phyloP scores from a whole-genome alignment of 1,140 invertebrate genomes.

The Leptopilina boulardi region DNA sequence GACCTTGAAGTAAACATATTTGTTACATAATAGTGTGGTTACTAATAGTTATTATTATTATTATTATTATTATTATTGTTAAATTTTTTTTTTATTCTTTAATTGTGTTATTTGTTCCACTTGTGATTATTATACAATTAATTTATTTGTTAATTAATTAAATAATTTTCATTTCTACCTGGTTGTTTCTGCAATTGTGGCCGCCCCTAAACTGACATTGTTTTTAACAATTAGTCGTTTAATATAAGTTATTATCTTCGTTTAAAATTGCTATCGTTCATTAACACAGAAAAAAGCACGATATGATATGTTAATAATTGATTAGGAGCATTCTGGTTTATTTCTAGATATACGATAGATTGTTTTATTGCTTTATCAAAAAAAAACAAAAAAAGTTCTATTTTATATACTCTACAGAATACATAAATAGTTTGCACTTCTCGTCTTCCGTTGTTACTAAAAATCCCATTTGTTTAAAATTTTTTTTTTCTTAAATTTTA shows the following conservation, averaged over 20 bases:
- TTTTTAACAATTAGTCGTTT: background rate
- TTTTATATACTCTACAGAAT: background rate
- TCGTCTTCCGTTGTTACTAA: no score
- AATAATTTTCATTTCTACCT: background rate
- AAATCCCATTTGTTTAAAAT: no score
- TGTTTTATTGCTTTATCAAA: background rate
- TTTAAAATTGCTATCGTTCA: slow-evolving; percentile 21
- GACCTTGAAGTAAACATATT: no score
- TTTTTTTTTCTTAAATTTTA: no score
- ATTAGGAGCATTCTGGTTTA: background rate
- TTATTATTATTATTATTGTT: no score
- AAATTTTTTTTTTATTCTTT: no score
- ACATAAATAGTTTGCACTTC: background rate
- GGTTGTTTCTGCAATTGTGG: slow-evolving; percentile 1
- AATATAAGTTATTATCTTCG: background rate
- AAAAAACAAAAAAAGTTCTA: background rate
- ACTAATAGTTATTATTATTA: no score
- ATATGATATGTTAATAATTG: slow-evolving; percentile 25
- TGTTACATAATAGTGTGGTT: no score
- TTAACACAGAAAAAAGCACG: background rate
- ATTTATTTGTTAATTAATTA: no score
- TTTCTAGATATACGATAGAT: background rate
- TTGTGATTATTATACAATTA: no score
- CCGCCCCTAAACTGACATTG: background rate
- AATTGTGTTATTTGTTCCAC: no score